Evolutionary conservation across 2,113 vertebrate genomes (phyloP), one percentile per base, ranked within the genome.

Genomic region (Larimichthys polyactis): DNA sequence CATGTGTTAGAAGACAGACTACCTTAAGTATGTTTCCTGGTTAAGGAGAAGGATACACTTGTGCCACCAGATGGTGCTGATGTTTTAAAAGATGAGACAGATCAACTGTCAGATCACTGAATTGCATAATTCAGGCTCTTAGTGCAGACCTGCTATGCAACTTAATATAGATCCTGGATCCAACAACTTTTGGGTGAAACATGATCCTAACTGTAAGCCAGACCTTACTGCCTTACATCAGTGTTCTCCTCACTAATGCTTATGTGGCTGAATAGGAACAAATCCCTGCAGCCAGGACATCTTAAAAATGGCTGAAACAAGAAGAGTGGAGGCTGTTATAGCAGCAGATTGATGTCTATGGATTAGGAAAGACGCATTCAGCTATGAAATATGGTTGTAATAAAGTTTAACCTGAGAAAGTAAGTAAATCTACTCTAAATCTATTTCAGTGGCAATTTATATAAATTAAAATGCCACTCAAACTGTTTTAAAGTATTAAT

Each of bases 51-150:
- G 11, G 19, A 22, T 46, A 54, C 12, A 3, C 3, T 17, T n/a
- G 3, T 54, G 44, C 66, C 83, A 80, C n/a, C 20, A 71, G 78
- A 12, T 75, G 83, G 83, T 27, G 83, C 78, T 36, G 44, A 20
- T 15, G 65, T 3, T 3, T 36, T 48, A 51, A 19, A 32, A 43
- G 10, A 51, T 2, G 1, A 58, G 20, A 40, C 4, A n/a, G 3
- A 58, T 48, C 17, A 4, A 2, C 17, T 16, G 12, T 24, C 15
- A 57, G n/a, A 4, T 71, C 32, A 43, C 10, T 55, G 8, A 19
- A 0, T 15, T 36, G 14, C 16, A 59, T 20, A 10, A 9, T 29
- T 29, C 68, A 27, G n/a, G 22, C n/a, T 24, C 52, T 70, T 70
- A 49, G 27, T 74, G 40, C 11, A 29, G 43, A 12, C 7, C 36